Evolutionary conservation across 2,113 vertebrate genomes (phyloP), one percentile per base, ranked within the genome.

Genomic region (Canis aureus): DNA sequence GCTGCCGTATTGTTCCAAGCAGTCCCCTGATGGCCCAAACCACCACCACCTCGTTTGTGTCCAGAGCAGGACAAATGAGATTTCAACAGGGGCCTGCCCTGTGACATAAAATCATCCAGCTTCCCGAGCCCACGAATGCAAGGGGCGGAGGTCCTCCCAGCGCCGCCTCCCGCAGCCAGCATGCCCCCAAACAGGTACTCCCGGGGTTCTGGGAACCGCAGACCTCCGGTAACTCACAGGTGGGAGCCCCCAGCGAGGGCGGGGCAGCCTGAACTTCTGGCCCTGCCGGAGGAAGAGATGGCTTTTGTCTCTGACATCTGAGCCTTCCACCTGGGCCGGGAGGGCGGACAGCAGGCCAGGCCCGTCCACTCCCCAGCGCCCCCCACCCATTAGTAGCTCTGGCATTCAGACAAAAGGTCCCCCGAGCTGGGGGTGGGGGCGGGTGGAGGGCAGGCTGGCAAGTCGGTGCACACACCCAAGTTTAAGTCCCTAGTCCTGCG

Each of bases 31-130:
- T 3, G 80, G 64, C 92, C 79, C 88, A 71, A 49, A 38, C 55
- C 84, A 57, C 55, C 84, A 57, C 71, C 84, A 64, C 55, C 62
- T 78, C 43, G 1, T 38, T 29, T 22, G 94, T 96, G 89, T 66
- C 95, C 93, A 92, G 95, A 60, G 85, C 94, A 94, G 81, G 91
- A 78, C 97, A 85, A 96, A 90, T 38, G 93, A 96, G 59, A 96
- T 97, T 83, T 85, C 94, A 87, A 91, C 98, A 98, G 98, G 99
- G 98, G 89, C 99, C 99, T 97, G 99, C 99, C 99, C 99, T 98
- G 99, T 59, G 82, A 95, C 92, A 88, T 32, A 94, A 74, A 95
- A 89, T 53, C 4, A 84, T 22, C 76, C 91, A 55, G 91, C 96
- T 85, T 85, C 83, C 79, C 55, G 16, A 43, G 94, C 94, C 64